Base-by-base conservation (phyloP, 2,797 vertebrate genomes). In the Naso thynnoides region DNA sequence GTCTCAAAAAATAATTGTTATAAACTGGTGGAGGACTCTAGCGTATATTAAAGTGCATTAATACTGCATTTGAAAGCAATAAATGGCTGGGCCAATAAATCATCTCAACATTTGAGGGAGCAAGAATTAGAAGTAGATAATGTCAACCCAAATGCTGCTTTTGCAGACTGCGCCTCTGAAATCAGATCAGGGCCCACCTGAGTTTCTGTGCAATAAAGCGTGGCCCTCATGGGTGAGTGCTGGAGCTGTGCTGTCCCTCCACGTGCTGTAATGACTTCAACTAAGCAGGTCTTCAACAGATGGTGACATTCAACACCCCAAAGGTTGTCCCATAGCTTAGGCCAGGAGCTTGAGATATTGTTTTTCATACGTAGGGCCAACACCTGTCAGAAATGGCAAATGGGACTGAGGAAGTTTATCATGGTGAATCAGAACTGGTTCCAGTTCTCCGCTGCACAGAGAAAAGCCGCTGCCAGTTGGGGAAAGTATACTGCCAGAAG, bases 271-370 rank as follows among this genome's bases (percentile, higher is more conserved):
- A 86, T 84, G 86, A 85, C 82, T 87, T 84, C 82, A 82, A 65
- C 86, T 66, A 70, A 85, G 85, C 82, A 58, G 73, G 73, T 85
- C 76, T 54, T 86, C 85, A 87, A 91, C 93, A 93, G 91, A 92
- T 91, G 93, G 90, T 91, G 93, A 92, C 91, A 92, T 93, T 92
- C 87, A 86, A 89, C 76, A 81, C 87, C 86, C 85, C 61, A 68
- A 86, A 88, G 87, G 83, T 85, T 81, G 76, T 86, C 84, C 69
- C 83, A 50, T 31, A 58, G 84, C 78, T 84, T 29, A 50, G 75
- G 67, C 76, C 50, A 19, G 36, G 63, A 67, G 63, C 82, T 65
- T 57, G 73, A 86, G 80, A 79, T 85, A 81, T 86, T 89, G 84
- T 85, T 86, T 84, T 87, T 86, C 69, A 42, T 53, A 60, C 19